Evolutionary conservation across 2,113 vertebrate species (phyloP).

Genomic region (Phainopepla nitens): DNA sequence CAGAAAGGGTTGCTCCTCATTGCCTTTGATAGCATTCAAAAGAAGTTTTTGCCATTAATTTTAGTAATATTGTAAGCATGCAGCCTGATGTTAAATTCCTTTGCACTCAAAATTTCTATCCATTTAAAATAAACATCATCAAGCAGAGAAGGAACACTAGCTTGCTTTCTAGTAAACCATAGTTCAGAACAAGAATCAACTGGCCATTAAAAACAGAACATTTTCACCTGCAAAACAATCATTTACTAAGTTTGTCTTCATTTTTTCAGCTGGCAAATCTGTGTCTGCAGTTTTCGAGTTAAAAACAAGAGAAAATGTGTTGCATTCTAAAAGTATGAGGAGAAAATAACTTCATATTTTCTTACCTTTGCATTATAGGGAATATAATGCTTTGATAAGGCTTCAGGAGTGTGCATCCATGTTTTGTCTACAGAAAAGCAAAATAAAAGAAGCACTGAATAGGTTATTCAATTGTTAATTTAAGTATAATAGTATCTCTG

Average conservation of each 20-base stretch:
- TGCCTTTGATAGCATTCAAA: background rate
- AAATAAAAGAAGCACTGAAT: slow-evolving; percentile 59
- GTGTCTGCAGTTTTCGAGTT: background rate
- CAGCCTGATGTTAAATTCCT: background rate
- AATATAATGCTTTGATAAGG: slow-evolving; percentile 97
- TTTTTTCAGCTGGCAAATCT: background rate
- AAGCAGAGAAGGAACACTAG: background rate
- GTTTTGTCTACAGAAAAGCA: slow-evolving; percentile 91
- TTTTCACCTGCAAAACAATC: background rate
- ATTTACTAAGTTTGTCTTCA: background rate
- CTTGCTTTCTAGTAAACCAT: background rate
- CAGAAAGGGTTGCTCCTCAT: background rate
- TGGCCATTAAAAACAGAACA: background rate
- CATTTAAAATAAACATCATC: background rate
- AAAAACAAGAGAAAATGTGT: background rate
- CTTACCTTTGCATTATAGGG: slow-evolving; percentile 96
- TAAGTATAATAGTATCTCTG: background rate
- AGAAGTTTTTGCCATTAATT: background rate
- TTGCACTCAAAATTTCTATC: background rate
- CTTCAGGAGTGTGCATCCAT: slow-evolving; percentile 98
- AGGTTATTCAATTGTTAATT: background rate
- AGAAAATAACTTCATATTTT: background rate
- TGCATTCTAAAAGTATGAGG: background rate
- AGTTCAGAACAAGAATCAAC: background rate
- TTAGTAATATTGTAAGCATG: background rate